Evolutionary conservation across 2,888 invertebrate species (phyloP).

Genomic region (Drosophila mercatorum): DNA sequence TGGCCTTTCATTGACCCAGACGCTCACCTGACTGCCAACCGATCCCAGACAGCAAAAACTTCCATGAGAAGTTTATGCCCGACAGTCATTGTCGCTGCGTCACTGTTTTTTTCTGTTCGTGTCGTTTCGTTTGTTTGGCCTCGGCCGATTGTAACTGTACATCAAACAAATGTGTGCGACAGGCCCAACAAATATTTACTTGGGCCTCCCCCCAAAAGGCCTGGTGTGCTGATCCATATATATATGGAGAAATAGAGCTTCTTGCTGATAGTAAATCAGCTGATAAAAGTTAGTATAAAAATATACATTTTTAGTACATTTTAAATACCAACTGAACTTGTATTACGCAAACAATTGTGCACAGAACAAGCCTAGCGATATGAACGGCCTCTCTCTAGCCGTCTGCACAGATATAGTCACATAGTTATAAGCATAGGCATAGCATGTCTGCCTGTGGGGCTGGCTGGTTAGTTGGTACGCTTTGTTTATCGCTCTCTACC

Average conservation of each 20-base stretch:
- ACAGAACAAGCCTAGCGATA: slow-evolving; percentile 27
- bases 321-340: not conserved
- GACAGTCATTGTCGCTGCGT: slow-evolving; percentile 36
- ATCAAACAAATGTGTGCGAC: slow-evolving; percentile 32
- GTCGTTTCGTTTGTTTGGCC: slow-evolving; percentile 28
- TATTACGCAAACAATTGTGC: slow-evolving; percentile 31
- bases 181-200: slow-evolving; percentile 45
- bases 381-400: slow-evolving; percentile 23
- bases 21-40: slow-evolving; percentile 44
- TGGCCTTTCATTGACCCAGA: slow-evolving; percentile 36
- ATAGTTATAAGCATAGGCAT: slow-evolving; percentile 50
- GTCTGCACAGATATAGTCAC: slow-evolving; percentile 28
- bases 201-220: not conserved
- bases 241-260: not conserved
- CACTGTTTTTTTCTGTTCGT: slow-evolving; percentile 17
- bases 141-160: slow-evolving; percentile 58
- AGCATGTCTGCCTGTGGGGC: slow-evolving; percentile 52
- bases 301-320: not conserved
- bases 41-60: slow-evolving; percentile 32
- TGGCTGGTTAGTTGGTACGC: slow-evolving; percentile 18
- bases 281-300: not conserved
- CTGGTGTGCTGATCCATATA: slow-evolving; percentile 26
- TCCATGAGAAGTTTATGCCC: not conserved
- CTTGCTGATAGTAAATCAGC: not conserved
- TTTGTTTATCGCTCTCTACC: slow-evolving; percentile 54